Base-by-base conservation (phyloP, 2,113 vertebrate genomes). In the Atlantisia rogersi region DNA sequence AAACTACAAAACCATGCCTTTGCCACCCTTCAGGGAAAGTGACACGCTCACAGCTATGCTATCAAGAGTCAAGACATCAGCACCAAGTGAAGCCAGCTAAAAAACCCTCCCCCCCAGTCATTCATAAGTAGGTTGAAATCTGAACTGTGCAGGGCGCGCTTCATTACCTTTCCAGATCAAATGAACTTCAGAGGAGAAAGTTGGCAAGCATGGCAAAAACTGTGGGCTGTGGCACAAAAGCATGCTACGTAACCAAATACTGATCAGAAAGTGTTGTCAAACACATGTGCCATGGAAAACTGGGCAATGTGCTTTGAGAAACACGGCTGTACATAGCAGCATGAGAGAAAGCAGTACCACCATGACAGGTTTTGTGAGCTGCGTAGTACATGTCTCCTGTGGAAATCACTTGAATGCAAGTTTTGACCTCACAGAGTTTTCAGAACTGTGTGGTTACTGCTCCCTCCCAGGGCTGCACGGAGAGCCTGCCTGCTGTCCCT, bases 281-380 rank as follows among this genome's bases (percentile, higher is more conserved):
- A 69, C 14, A 68, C 1, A 3, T 0, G 0, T 5, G 5, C 55
- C 48, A 67, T 7, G 39, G 59, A 79, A 73, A 91, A 55, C 31
- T 1, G 3, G 48, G 37, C 39, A 87, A 31, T 5, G 2, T 12
- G 3, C 22, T 85, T 79, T 26, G 87, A 42, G 6, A 65, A 86
- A 1, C 7, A 65, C 1, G 2, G 8, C 40, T 48, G 15, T 35
- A 62, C 7, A 13, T 16, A 75, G 46, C 9, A 78, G 31, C 8
- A 0, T 42, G 40, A 35, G 12, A 81, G 17, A 71, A 90, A 59
- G 12, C 6, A n/a, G 50, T 76, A 56, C 52, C 46, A 46, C 35
- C 58, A 22, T 40, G 16, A 37, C 62, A 50, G 26, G 42, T 73
- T 73, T 56, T 28, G n/a, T 1, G 3, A 25, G 16, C 48, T 42